These are phyloP conservation scores for Emydura subglobosa DNA, from an alignment of 2,113 vertebrate species.

Conservation along the genomic window DNA sequence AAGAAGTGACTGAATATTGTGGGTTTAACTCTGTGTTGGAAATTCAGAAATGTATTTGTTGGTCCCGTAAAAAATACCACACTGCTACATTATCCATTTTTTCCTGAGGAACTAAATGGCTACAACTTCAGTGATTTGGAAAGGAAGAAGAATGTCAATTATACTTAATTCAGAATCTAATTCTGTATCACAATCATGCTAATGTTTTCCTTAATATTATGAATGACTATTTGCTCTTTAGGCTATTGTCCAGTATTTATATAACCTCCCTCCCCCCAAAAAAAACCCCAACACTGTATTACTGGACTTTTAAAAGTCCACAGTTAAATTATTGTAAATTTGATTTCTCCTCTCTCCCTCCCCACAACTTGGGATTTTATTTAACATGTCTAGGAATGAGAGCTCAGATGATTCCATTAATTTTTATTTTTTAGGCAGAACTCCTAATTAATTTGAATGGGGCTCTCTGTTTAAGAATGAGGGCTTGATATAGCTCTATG, in stretches of 20 bases:
- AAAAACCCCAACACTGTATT: not conserved
- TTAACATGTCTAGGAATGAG: not conserved
- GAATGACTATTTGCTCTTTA: not conserved
- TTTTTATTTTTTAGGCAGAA: not conserved
- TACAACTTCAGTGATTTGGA: slow-evolving; percentile 35
- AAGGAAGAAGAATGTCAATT: slow-evolving; percentile 25
- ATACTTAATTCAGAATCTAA: slow-evolving; percentile 19
- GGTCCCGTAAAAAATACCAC: not conserved
- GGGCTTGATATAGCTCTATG: not conserved
- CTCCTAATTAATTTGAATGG: not conserved
- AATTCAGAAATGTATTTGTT: not conserved
- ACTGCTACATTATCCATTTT: not conserved
- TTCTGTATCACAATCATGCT: not conserved
- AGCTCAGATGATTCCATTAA: not conserved
- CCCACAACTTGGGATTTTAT: not conserved
- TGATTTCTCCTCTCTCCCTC: not conserved
- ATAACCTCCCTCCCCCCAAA: not conserved
- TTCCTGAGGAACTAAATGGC: not conserved
- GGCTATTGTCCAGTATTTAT: not conserved
- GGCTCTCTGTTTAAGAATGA: not conserved
- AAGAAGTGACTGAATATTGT: not conserved
- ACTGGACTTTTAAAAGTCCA: not conserved
- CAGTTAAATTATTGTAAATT: not conserved
- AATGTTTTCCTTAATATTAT: slow-evolving; percentile 20
- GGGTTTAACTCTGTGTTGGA: not conserved